These are phyloP conservation scores for Limnothrissa miodon DNA, from an alignment of 2,113 vertebrate species.

Conservation along the genomic window DNA sequence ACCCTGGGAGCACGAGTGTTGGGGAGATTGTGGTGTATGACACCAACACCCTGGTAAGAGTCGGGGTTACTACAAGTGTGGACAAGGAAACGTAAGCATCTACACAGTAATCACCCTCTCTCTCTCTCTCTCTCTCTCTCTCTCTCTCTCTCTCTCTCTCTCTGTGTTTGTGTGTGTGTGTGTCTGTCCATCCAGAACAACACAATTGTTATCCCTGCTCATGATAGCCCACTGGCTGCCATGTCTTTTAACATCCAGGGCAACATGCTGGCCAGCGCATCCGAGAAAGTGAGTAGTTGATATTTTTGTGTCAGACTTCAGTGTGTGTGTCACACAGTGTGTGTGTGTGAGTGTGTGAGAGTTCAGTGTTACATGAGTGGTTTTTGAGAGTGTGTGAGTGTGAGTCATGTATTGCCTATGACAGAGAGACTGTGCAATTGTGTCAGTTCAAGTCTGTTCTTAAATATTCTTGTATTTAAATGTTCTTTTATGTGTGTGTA, in stretches of 20 bases:
- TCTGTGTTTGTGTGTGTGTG: slow-evolving; percentile 6
- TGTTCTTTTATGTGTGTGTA: neutral
- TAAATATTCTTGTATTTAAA: too few species aligned
- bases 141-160: too few species aligned
- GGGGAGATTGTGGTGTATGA: slow-evolving; percentile 93
- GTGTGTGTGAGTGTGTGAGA: neutral
- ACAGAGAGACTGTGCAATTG: neutral
- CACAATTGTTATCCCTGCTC: slow-evolving; percentile 84
- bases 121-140: neutral
- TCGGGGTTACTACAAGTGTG: neutral
- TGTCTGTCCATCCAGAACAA: slow-evolving; percentile 71
- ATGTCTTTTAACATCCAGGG: slow-evolving; percentile 83
- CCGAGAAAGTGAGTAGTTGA: slow-evolving; percentile 78
- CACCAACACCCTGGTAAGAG: slow-evolving; percentile 88
- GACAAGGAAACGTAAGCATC: neutral
- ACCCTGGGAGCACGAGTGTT: slow-evolving; percentile 84
- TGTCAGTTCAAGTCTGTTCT: too few species aligned
- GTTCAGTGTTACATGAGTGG: neutral
- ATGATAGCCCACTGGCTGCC: slow-evolving; percentile 88
- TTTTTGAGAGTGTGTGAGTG: neutral
- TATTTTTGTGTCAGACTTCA: neutral
- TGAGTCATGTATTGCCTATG: neutral
- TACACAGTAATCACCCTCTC: neutral
- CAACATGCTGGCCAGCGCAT: slow-evolving; percentile 88
- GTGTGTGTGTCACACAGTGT: neutral